These are phyloP conservation scores for Euura lappo DNA, from an alignment of 1,140 invertebrate genomes.

Conservation along the genomic window DNA sequence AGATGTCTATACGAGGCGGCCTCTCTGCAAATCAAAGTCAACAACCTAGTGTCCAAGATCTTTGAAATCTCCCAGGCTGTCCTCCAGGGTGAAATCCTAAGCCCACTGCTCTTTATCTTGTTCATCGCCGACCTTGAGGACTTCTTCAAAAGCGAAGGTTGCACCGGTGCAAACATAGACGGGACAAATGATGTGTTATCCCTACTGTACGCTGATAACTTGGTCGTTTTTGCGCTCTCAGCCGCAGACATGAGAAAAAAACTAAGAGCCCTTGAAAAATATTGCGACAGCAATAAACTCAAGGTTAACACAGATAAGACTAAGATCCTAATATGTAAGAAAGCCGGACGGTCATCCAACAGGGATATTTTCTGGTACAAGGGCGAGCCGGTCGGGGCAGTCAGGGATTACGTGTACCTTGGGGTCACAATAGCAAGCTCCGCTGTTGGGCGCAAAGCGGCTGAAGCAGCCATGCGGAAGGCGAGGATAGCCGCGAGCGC, in stretches of 20 bases:
- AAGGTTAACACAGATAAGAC: slow-evolving; percentile 18
- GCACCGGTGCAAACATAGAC: neutral
- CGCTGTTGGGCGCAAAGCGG: neutral
- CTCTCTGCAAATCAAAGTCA: neutral
- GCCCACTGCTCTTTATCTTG: too few relatives aligned
- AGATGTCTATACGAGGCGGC: neutral
- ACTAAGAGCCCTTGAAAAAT: slow-evolving; percentile 1
- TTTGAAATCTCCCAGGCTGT: neutral
- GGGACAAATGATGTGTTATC: too few relatives aligned
- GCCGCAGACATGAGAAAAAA: slow-evolving; percentile 12
- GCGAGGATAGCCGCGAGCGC: neutral
- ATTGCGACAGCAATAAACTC: slow-evolving; percentile 9
- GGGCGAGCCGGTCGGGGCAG: slow-evolving; percentile 30
- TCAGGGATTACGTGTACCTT: slow-evolving; percentile 31
- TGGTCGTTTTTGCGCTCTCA: slow-evolving; percentile 6
- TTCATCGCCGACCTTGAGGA: too few relatives aligned
- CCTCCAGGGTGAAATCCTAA: too few relatives aligned
- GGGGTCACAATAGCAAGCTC: neutral
- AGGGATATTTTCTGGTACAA: slow-evolving; percentile 29
- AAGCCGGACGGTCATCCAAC: slow-evolving; percentile 23
- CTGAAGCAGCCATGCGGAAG: too few relatives aligned
- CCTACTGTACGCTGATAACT: too few relatives aligned
- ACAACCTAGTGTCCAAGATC: neutral
- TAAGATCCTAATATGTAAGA: slow-evolving; percentile 13
- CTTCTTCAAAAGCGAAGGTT: neutral